A percentile compares a stretch with the other conserved stretches of the same genome.
Evolutionary conservation across 1,140 invertebrate genomes (phyloP).

Genomic region (Musca vetustissima): DNA sequence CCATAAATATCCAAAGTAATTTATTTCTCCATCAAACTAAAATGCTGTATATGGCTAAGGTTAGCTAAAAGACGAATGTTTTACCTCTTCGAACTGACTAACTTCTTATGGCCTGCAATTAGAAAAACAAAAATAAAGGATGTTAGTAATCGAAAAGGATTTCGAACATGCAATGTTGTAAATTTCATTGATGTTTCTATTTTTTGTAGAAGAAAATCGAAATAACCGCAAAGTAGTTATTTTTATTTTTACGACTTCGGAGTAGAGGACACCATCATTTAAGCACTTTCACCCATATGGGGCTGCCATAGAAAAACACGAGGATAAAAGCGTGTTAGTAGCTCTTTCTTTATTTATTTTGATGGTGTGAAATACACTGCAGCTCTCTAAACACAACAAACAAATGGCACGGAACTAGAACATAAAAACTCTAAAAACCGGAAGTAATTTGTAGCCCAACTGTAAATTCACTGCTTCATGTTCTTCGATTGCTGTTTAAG

Average conservation of each 20-base stretch:
- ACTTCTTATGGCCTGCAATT: background rate
- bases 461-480: conserved; percentile 39
- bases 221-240: conserved; percentile 23
- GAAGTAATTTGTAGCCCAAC: conserved; percentile 54
- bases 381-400: too few species aligned
- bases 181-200: conserved; percentile 55
- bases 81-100: background rate
- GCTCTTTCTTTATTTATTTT: too few species aligned
- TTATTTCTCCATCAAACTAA: conserved; percentile 31
- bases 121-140: background rate
- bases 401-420: background rate
- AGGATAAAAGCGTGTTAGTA: too few species aligned
- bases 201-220: conserved; percentile 31
- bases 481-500: conserved; percentile 29
- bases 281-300: too few species aligned
- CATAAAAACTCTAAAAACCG: conserved; percentile 47
- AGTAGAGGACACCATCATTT: too few species aligned
- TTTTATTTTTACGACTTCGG: background rate
- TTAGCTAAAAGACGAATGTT: background rate
- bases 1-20: conserved; percentile 31
- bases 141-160: conserved; percentile 2
- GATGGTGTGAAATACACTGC: too few species aligned
- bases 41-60: background rate
- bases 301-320: too few species aligned
- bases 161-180: conserved; percentile 51